These are phyloP conservation scores for Blennius ocellaris DNA, from an alignment of 2,113 vertebrate species.

Conservation along the genomic window DNA sequence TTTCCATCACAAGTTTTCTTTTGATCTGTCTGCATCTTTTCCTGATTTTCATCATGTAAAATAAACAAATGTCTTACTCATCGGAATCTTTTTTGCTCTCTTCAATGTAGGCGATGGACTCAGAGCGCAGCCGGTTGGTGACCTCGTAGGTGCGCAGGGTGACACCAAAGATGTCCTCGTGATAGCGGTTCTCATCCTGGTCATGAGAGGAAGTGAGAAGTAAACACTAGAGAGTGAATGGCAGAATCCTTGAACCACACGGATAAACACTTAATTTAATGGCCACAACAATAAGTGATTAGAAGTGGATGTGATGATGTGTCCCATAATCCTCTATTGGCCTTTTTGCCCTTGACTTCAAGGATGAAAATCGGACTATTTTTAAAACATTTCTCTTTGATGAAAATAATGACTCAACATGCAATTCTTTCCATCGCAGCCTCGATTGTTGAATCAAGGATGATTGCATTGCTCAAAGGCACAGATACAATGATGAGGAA, in stretches of 20 bases:
- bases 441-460: not conserved
- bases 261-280: not conserved
- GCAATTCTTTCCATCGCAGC: too few relatives aligned
- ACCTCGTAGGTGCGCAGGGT: slow-evolving; percentile 97
- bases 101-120: slow-evolving; percentile 98
- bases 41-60: not conserved
- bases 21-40: not conserved
- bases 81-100: slow-evolving; percentile 97
- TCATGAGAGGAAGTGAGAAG: not conserved
- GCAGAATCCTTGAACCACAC: not conserved
- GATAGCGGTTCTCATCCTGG: slow-evolving; percentile 97
- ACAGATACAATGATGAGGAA: not conserved
- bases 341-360: slow-evolving; percentile 16
- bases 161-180: slow-evolving; percentile 98
- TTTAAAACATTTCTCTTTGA: not conserved
- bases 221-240: not conserved
- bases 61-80: slow-evolving; percentile 86
- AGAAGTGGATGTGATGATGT: not conserved
- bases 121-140: slow-evolving; percentile 97
- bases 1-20: too few relatives aligned
- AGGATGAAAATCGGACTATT: not conserved
- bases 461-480: slow-evolving; percentile 1
- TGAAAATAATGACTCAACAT: not conserved
- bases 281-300: slow-evolving; percentile 3
- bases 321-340: not conserved